Percentiles rank a stretch among this genome's conserved stretches.
phyloP scores from a whole-genome alignment of 1,140 invertebrate species.

The Nephila pilipes region DNA sequence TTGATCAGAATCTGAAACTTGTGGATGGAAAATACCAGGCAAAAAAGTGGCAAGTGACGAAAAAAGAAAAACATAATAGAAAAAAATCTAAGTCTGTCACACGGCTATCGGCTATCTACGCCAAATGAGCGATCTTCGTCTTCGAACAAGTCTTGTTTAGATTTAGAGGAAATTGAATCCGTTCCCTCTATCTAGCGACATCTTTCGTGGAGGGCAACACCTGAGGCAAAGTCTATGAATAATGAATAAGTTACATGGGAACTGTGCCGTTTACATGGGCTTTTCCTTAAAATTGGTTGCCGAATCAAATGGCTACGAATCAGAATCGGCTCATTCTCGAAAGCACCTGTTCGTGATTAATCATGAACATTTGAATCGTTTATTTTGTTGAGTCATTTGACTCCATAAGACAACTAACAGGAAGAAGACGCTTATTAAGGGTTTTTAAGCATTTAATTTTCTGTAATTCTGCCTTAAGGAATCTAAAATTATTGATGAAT shows the following conservation, averaged over 20 bases:
- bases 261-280: conserved; percentile 36
- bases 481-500: background rate
- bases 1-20: conserved; percentile 40
- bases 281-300: conserved; percentile 34
- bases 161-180: conserved; percentile 64
- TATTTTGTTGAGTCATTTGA: too few relatives aligned
- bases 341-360: background rate
- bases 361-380: background rate
- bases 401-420: too few relatives aligned
- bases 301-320: background rate
- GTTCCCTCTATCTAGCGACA: conserved; percentile 51
- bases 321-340: background rate
- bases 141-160: conserved; percentile 64
- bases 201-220: conserved; percentile 46
- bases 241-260: conserved; percentile 56
- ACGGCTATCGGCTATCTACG: conserved; percentile 64
- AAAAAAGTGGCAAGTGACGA: background rate
- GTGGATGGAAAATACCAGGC: conserved; percentile 12
- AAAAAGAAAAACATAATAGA: conserved; percentile 53
- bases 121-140: conserved; percentile 51
- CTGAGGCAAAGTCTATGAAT: conserved; percentile 51
- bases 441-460: background rate
- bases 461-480: background rate
- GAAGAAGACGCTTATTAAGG: background rate
- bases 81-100: conserved; percentile 45